Base-by-base conservation (phyloP, 1,140 invertebrate species). In the Magallana gigas region DNA sequence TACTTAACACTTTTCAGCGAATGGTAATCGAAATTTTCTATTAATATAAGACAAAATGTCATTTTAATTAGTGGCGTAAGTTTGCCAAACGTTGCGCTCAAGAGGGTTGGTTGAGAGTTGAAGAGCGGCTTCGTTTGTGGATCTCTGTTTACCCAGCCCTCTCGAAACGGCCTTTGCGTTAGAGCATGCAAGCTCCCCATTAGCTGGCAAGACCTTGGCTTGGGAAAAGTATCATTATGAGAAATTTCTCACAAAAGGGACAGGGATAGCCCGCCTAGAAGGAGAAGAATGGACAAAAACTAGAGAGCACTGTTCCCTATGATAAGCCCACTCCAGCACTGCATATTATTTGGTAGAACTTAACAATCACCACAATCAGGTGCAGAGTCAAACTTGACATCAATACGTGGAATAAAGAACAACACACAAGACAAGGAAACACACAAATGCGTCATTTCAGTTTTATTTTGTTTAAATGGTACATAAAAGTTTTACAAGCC, bases 41-140 rank as follows among this genome's bases (percentile, higher is more conserved):
- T 76, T 76, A 76, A 76, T 76, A 12, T 76, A 76, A 76, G 68
- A 76, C 68, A 76, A 76, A 76, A 23, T 76, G 68, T 76, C 68
- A 76, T 76, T 76, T 76, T 76, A 76, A 76, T 76, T 76, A 76
- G 36, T 76, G 68, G 68, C 68, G 68, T 76, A 76, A 76, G 68
- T 76, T 76, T 76, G 68, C 68, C 68, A 76, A 76, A 76, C 68
- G 68, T 76, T 76, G 23, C 36, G 68, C 29, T 76, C 68, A 76
- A 76, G 68, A 29, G 68, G 8, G 68, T 5, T 29, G 68, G 23
- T 76, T 29, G 23, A 36, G 68, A 23, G 36, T 18, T 76, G 68
- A 76, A 76, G 68, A 29, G 68, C 68, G 68, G 11, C 29, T 76
- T 29, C 23, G 68, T 29, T 76, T 76, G 23, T 29, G 36, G 9